Evolutionary conservation across 2,113 vertebrate genomes (phyloP).

Genomic region (Crotalus tigris): DNA sequence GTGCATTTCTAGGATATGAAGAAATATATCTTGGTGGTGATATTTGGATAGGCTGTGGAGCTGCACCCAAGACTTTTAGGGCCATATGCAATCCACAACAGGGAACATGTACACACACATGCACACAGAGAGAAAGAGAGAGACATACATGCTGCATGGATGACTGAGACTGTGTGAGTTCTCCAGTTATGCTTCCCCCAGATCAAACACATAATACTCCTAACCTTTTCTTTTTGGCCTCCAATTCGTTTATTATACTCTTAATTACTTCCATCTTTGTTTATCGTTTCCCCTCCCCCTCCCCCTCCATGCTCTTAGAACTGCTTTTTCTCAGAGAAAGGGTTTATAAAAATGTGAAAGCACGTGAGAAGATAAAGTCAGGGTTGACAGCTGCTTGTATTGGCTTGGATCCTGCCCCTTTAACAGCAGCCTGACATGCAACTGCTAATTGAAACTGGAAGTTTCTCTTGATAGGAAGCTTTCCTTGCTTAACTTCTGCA

Average conservation of each 20-base stretch:
- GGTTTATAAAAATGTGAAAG: background rate
- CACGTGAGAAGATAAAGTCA: background rate
- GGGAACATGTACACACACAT: background rate
- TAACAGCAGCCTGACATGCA: background rate
- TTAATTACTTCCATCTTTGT: constrained; percentile 6
- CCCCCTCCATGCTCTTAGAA: background rate
- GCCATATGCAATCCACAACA: background rate
- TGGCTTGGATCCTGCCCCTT: background rate
- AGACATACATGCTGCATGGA: background rate
- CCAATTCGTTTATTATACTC: background rate
- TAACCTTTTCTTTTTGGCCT: background rate
- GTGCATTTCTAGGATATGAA: background rate
- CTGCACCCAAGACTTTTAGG: background rate
- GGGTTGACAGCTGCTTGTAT: background rate
- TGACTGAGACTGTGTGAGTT: background rate
- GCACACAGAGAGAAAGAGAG: background rate
- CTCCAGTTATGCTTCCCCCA: background rate
- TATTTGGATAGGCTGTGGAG: background rate
- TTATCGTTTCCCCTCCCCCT: background rate
- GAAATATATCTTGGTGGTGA: background rate
- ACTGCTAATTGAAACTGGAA: background rate
- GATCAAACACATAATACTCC: background rate
- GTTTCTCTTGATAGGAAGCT: background rate
- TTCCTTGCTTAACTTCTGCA: background rate
- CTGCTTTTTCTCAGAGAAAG: background rate